Evolutionary conservation across 2,888 invertebrate species (phyloP), one percentile per base, ranked within the genome.

Genomic region (Cryptus viduatorius): DNA sequence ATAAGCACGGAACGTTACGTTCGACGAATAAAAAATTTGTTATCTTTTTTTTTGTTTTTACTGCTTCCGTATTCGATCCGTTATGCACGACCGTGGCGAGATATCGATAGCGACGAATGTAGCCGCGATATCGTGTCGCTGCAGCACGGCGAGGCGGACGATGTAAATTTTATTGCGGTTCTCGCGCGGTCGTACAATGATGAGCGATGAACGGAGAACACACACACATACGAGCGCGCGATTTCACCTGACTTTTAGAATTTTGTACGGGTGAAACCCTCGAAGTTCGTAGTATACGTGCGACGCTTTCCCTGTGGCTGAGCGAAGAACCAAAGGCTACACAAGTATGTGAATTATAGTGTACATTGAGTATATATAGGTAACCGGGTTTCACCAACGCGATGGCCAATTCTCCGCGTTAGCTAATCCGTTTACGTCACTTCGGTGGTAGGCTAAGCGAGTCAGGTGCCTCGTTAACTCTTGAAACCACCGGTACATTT

Each of bases 381-480:
- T 48, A 53, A 29, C 48, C 24, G 61, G 4, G 29, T 29, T 76
- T 77, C 72, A 72, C 65, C 59, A 77, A 80, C 48, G 77, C 67
- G 61, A 46, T 50, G 71, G 81, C 80, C 81, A 84, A 84, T 84
- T 84, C 68, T 42, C 81, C 72, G 77, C 67, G 77, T 84, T 77
- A 81, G 72, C 76, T 81, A 84, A 84, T 84, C 77, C 83, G 68
- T 84, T 84, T 84, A 84, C 72, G 83, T 84, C 83, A 84, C 81
- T 72, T 84, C 77, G 81, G 81, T 68, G 71, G 77, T 64, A 56
- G 56, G 78, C 81, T 82, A 82, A 84, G 78, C 84, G 78, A 84
- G 82, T 84, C 84, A 78, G 84, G 84, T 84, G 82, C 73, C 84
- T 84, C 84, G 84, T 84, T 84, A 82, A 82, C 73, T 75, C 81